These are phyloP conservation scores for Aplocera efformata DNA, from an alignment of 2,888 invertebrate species.

Conservation along the genomic window DNA sequence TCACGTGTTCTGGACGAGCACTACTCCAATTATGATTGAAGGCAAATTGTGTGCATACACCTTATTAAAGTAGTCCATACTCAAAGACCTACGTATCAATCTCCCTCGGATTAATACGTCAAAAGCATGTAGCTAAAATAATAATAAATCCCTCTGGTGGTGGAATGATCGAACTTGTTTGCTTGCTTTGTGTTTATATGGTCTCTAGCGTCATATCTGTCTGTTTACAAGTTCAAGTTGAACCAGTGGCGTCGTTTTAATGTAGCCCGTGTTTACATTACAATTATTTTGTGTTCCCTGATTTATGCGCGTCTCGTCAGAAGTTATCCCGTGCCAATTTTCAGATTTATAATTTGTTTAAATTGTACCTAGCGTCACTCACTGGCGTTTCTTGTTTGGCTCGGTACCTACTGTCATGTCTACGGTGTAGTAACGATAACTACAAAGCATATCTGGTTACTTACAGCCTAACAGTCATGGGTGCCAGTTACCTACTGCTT, in stretches of 20 bases:
- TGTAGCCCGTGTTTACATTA: slow-evolving; percentile 45
- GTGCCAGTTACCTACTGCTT: no score
- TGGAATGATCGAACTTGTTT: no score
- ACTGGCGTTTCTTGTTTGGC: slow-evolving; percentile 31
- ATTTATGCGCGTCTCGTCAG: slow-evolving; percentile 42
- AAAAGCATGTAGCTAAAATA: no score
- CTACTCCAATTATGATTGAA: no score
- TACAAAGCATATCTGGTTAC: not conserved
- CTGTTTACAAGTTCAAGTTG: slow-evolving; percentile 23
- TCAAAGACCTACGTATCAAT: no score
- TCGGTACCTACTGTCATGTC: slow-evolving; percentile 28
- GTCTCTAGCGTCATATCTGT: slow-evolving; percentile 1
- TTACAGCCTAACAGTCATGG: no score
- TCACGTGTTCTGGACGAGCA: no score
- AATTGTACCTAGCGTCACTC: slow-evolving; percentile 38
- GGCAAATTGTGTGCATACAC: no score
- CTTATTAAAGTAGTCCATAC: no score
- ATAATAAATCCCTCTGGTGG: no score
- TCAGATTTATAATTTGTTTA: slow-evolving; percentile 34
- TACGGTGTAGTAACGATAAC: slow-evolving; percentile 8
- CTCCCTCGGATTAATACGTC: no score
- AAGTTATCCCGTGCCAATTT: slow-evolving; percentile 41
- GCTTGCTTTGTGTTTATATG: no score
- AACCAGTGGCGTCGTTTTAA: slow-evolving; percentile 32
- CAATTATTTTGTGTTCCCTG: slow-evolving; percentile 48